These are phyloP conservation scores for Platycheirus rosarum DNA, from an alignment of 2,888 invertebrate genomes.

Conservation along the genomic window DNA sequence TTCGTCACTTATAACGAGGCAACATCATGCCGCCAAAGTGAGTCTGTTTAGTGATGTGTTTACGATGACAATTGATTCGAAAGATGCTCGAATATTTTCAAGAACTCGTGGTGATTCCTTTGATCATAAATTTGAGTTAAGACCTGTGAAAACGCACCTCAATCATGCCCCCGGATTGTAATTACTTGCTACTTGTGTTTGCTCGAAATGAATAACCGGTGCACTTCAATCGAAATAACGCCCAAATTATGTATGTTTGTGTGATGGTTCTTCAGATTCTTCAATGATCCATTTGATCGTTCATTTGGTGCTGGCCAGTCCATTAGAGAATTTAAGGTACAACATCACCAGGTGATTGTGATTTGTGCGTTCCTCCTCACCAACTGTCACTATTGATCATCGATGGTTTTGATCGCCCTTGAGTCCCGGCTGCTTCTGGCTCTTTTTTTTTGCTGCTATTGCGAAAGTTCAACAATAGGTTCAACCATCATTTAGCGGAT, in stretches of 20 bases:
- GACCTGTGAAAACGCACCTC: slow-evolving; percentile 69
- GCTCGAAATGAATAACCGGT: slow-evolving; percentile 70
- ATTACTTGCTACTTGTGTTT: slow-evolving; percentile 77
- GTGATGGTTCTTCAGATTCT: slow-evolving; percentile 45
- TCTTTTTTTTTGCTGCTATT: slow-evolving; percentile 31
- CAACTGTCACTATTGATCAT: slow-evolving; percentile 70
- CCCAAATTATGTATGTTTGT: slow-evolving; percentile 63
- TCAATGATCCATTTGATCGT: not conserved
- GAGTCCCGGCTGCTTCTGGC: slow-evolving; percentile 21
- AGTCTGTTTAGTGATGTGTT: no score
- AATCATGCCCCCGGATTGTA: slow-evolving; percentile 75
- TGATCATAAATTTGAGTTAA: slow-evolving; percentile 62
- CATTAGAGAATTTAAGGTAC: slow-evolving; percentile 52
- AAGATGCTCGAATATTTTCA: slow-evolving; percentile 41
- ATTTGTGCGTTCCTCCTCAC: slow-evolving; percentile 50
- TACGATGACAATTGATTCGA: slow-evolving; percentile 63
- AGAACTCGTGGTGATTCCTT: slow-evolving; percentile 16
- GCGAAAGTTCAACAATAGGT: slow-evolving; percentile 72
- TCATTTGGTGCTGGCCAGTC: slow-evolving; percentile 9
- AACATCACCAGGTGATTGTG: slow-evolving; percentile 48
- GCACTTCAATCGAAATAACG: slow-evolving; percentile 67
- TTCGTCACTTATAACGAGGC: slow-evolving; percentile 50
- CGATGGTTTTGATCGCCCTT: slow-evolving; percentile 55
- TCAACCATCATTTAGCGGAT: slow-evolving; percentile 51
- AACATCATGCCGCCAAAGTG: slow-evolving; percentile 61